Evolutionary conservation across 2,888 invertebrate species (phyloP).

Genomic region (Orchestes rusci): DNA sequence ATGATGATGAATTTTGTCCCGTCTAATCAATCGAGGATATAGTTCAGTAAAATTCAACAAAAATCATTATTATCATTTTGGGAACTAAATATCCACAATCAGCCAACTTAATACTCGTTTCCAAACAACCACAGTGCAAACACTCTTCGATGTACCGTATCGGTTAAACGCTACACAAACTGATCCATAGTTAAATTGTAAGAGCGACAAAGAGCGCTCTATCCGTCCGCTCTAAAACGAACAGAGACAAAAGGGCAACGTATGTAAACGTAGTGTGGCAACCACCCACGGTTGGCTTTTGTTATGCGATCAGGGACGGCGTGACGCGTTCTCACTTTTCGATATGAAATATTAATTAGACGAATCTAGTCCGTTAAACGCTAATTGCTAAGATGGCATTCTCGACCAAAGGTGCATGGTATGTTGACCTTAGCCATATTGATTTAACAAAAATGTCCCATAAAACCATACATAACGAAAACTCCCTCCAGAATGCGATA

Average conservation of each 20-base stretch:
- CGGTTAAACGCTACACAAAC: conserved; percentile 28
- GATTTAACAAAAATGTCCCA: conserved; percentile 2
- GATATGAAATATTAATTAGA: conserved; percentile 12
- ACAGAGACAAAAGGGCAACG: background rate
- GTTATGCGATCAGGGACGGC: conserved; percentile 17
- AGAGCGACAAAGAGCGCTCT: conserved; percentile 14
- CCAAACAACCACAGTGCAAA: conserved; percentile 11
- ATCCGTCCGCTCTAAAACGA: conserved; percentile 21
- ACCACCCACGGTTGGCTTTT: conserved; percentile 21
- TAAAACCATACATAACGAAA: no score
- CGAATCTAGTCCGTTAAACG: no score
- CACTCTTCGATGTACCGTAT: conserved; percentile 22
- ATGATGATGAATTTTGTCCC: no score
- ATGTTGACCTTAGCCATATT: conserved; percentile 3
- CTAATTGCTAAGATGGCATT: no score
- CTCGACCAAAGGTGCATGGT: no score
- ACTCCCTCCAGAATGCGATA: no score
- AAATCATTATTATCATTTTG: no score
- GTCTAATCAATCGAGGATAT: no score
- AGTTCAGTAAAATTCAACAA: no score
- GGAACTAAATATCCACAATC: no score
- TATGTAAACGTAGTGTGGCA: conserved; percentile 15
- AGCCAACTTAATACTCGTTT: no score
- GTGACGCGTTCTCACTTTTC: no score
- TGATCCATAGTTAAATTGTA: conserved; percentile 30